A percentile compares a stretch with the other conserved stretches of the same genome.
phyloP scores from a whole-genome alignment of 1,140 invertebrate genomes.

The Drosophila mauritiana region DNA sequence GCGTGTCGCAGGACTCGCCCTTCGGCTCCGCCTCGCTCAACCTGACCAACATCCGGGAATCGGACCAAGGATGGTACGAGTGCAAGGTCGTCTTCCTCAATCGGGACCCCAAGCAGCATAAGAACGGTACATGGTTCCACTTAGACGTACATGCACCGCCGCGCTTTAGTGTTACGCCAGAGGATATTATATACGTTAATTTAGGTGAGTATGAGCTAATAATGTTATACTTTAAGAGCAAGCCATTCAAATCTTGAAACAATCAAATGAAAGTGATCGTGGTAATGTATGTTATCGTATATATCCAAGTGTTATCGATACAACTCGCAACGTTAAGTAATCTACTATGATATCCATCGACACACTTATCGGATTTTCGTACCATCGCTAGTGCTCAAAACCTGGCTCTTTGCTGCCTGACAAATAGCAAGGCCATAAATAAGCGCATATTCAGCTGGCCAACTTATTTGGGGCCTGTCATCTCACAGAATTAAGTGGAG shows the following conservation, averaged over 20 bases:
- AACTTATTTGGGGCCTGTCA: conserved; percentile 42
- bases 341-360: too few species aligned
- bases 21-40: conserved; percentile 96
- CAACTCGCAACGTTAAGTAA: too few species aligned
- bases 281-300: background rate
- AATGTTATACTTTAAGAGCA: background rate
- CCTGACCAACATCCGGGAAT: conserved; percentile 95
- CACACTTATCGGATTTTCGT: background rate
- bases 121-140: conserved; percentile 98
- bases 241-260: background rate
- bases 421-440: conserved; percentile 43
- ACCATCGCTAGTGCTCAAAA: background rate
- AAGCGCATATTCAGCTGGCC: conserved; percentile 45
- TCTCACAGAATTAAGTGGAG: conserved; percentile 66
- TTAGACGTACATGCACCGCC: conserved; percentile 97
- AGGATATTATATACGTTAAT: conserved; percentile 98
- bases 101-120: conserved; percentile 93
- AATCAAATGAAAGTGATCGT: background rate
- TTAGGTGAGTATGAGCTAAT: conserved; percentile 86
- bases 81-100: conserved; percentile 98
- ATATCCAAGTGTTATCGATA: too few species aligned
- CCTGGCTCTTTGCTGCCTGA: conserved; percentile 1
- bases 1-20: conserved; percentile 93
- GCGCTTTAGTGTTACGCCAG: conserved; percentile 95
- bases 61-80: conserved; percentile 98